Base-by-base conservation (phyloP, 1,140 invertebrate genomes). In the Neodiprion fabricii region DNA sequence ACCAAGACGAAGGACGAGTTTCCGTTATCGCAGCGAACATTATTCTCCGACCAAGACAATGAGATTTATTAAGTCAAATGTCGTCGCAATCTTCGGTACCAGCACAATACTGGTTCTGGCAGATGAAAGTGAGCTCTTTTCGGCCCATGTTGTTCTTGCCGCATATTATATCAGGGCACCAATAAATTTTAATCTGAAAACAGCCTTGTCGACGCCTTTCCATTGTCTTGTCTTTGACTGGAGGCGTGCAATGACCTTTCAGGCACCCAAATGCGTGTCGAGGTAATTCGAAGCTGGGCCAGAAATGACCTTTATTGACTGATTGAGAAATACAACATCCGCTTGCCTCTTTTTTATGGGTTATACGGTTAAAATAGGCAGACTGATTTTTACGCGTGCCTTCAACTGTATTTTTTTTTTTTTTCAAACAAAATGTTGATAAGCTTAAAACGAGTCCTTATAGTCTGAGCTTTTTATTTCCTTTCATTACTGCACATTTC, bases 41-140 rank as follows among this genome's bases (percentile, higher is more conserved):
- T 61, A 9, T 61, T 61, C 53, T 61, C 8, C 53, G 53, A 61
- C 53, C 53, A 61, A 61, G 53, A 61, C 53, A 61, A 61, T 61
- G 53, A 61, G 53, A 61, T 61, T 61, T 17, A 61, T 61, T 61
- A 61, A 61, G 53, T 61, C 53, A 61, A 61, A 61, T 61, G n/a
- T 61, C 53, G 11, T 17, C 53, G 53, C 53, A 61, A 61, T 17
- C n/a, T 61, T 61, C 53, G 1, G n/a, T 5, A 61, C 53, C 53
- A 14, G 53, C n/a, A 17, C n/a, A 61, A 61, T 61, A 61, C 53
- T 14, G 11, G 53, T 7, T 61, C 11, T 9, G 28, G 28, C 11
- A 61, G 53, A 61, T 61, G 53, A 61, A 61, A 61, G 53, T 12
- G 9, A 61, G 53, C 53, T 7, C 53, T 61, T 17, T 61, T 61